These are phyloP conservation scores for Microchirus variegatus DNA, from an alignment of 2,797 vertebrate genomes.

Conservation along the genomic window DNA sequence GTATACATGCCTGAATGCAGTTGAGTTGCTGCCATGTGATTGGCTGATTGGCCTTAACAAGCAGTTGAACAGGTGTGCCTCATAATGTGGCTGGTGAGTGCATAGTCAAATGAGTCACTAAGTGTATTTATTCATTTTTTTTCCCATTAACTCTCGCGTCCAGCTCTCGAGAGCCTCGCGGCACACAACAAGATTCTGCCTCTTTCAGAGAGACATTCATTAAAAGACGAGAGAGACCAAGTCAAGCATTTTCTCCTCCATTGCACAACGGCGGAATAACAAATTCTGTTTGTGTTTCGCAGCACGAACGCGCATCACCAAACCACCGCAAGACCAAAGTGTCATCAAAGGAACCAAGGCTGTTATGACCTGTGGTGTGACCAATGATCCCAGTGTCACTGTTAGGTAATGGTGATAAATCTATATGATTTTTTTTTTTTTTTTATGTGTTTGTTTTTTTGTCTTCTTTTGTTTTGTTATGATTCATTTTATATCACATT, in stretches of 20 bases:
- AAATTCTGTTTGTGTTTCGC: conserved; percentile 55
- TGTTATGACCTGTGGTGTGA: conserved; percentile 92
- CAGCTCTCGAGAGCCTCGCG: conserved; percentile 27
- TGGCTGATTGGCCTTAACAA: no score
- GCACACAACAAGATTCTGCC: conserved; percentile 35
- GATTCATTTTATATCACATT: no score
- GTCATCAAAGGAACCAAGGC: conserved; percentile 99
- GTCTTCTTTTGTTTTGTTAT: no score
- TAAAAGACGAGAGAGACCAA: conserved; percentile 46
- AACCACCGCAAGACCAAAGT: conserved; percentile 91
- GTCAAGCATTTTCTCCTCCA: conserved; percentile 39
- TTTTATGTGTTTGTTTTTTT: no score
- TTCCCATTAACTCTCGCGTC: conserved; percentile 33
- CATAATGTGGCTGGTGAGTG: not conserved
- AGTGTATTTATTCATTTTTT: conserved; percentile 6
- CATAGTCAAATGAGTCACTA: conserved; percentile 21
- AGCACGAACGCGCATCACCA: conserved; percentile 95
- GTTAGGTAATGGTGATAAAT: conserved; percentile 88
- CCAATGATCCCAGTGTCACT: conserved; percentile 91
- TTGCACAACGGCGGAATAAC: conserved; percentile 26
- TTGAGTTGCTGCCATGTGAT: no score
- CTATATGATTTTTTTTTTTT: no score
- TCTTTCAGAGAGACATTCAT: conserved; percentile 28
- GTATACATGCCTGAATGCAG: no score
- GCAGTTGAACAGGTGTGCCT: no score